Evolutionary conservation across 2,797 vertebrate genomes (phyloP).

Genomic region (Cyclura pinguis): DNA sequence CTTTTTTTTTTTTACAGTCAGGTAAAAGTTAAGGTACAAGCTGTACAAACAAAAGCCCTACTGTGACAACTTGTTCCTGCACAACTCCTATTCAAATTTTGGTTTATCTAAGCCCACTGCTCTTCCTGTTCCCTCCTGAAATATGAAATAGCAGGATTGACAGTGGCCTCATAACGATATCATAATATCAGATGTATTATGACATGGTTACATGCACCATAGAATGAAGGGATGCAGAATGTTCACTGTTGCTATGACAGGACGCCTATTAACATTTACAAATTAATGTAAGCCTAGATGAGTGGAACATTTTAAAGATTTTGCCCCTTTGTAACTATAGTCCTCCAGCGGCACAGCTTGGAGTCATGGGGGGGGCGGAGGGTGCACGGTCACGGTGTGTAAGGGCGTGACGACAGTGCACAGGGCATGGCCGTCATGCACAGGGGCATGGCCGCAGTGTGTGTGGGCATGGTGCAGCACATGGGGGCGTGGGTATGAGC

Average conservation of each 20-base stretch:
- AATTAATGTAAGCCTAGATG: conserved; percentile 17
- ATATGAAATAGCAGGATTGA: neutral
- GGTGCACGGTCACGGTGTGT: too few relatives aligned
- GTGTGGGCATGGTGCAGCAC: too few relatives aligned
- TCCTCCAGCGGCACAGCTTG: neutral
- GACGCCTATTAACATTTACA: conserved; percentile 55
- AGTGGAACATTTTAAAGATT: conserved; percentile 49
- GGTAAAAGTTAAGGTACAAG: too few relatives aligned
- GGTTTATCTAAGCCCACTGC: neutral
- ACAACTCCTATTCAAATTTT: neutral
- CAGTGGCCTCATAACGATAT: conserved; percentile 25
- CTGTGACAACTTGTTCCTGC: neutral
- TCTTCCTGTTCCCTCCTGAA: neutral
- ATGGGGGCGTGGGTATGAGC: too few relatives aligned
- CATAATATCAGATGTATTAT: conserved; percentile 13
- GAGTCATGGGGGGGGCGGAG: too few relatives aligned
- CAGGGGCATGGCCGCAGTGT: too few relatives aligned
- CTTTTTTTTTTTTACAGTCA: too few relatives aligned
- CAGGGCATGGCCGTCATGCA: too few relatives aligned
- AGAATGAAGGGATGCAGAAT: conserved; percentile 50
- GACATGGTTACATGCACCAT: conserved; percentile 9
- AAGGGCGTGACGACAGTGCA: too few relatives aligned
- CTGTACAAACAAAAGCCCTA: neutral
- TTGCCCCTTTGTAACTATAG: neutral
- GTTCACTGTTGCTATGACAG: conserved; percentile 49